Base-by-base conservation (phyloP, 53 echinoderm and acorn worm species). In the Zoroaster sp. region DNA sequence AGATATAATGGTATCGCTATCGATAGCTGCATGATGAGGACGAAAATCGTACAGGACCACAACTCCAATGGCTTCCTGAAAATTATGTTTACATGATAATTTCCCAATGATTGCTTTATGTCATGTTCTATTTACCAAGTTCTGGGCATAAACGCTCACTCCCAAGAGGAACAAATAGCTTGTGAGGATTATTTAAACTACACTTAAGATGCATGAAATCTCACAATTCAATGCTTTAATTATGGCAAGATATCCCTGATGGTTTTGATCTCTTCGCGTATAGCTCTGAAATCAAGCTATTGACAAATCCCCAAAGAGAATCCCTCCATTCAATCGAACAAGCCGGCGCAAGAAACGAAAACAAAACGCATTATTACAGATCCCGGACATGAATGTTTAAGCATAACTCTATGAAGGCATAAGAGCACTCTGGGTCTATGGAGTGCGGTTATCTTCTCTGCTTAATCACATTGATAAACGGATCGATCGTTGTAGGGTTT, bases 371-470 rank as follows among this genome's bases (percentile, higher is more conserved):
- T 59, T 59, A 74, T 74, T 74, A 21, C 38, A 39, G 36, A 23
- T 74, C 74, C 43, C 43, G n/a, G 10, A 31, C 38, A 35, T 12
- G 40, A 43, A 41, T 18, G 68, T 82, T 82, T 40, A 43, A 68
- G 68, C 78, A 66, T 31, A 82, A 82, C 41, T 47, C 82, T 82
- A 66, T 44, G 42, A 34, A 40, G 82, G 82, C 82, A 63, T 33
- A 33, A 32, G 43, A 43, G 66, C 45, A 82, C 82, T 82, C 66
- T 28, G 40, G 41, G 67, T 40, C 41, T 7, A n/a, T 33, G 25
- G 67, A 82, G 33, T 66, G 47, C 33, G 41, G 67, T 31, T 66
- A 32, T 59, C 82, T 40, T 18, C 6, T 9, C 68, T 35, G 82
- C 31, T 66, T 68, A 66, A 68, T 67, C 82, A 82, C 67, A 33